Base-by-base conservation (phyloP, 2,113 vertebrate species). In the Blennius ocellaris region DNA sequence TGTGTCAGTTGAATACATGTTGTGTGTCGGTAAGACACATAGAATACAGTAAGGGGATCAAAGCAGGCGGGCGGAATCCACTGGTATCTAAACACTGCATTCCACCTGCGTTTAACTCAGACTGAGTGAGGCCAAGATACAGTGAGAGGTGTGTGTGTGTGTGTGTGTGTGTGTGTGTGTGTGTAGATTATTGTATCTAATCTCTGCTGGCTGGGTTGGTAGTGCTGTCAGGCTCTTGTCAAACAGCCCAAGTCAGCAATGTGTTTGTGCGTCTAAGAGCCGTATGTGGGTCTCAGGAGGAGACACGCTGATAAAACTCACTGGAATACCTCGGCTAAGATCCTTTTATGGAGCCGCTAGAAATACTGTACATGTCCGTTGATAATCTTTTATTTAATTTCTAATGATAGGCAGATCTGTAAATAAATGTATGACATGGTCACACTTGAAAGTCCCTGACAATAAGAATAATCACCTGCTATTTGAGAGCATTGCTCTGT, bases 171-270 rank as follows among this genome's bases (percentile, higher is more conserved):
- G 39, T 54, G 68, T 52, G 73, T 87, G 78, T 87, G 74, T 86
- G 71, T 61, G 76, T 87, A 88, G 74, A 68, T 64, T 63, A 89
- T 62, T 79, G 86, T 94, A 94, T 95, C 94, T 96, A 95, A 96
- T 96, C 94, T 93, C 43, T 37, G 10, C 86, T 83, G 83, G 89
- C 89, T 89, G 92, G 78, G 78, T 80, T 84, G 90, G 86, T 88
- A 84, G 89, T 21, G 67, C 79, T 90, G 94, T 93, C 88, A 88
- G 81, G 58, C 88, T 83, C 88, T 88, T 56, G 52, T 57, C 75
- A 65, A 74, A 84, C 69, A 87, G 72, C 73, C 67, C 73, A 80
- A 66, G 59, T 78, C 67, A 70, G 59, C 17, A 59, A 73, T 61
- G 57, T 67, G 77, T 64, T 57, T 78, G 65, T 67, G 77, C 79